Evolutionary conservation across 2,113 vertebrate species (phyloP), one percentile per base, ranked within the genome.

Genomic region (Anguilla rostrata): DNA sequence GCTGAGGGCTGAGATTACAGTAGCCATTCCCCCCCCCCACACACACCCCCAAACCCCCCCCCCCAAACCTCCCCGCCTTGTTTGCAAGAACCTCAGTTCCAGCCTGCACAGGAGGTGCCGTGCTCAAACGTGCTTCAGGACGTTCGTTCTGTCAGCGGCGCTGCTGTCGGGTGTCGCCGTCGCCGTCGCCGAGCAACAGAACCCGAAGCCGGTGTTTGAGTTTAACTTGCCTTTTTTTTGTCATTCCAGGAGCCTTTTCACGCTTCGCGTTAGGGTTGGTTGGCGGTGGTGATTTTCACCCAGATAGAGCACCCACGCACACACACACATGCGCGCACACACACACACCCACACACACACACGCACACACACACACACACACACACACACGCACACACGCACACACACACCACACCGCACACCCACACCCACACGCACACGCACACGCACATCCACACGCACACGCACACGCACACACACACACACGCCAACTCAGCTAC

Each of bases 141-240:
- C 81, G 49, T 86, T 66, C 26, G 34, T 81, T 39, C 5, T 75
- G 71, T 86, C 49, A 41, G 39, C 81, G 22, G 29, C 15, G 39
- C 78, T 80, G 4, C 60, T 34, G 26, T 29, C 34, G 71, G 26
- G 49, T 41, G 60, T 40, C 46, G 3, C 40, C 56, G 60, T 40
- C 46, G 3, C 40, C 56, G 7, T 34, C 60, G 82, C 43, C 56
- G 34, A n/a, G 39, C 63, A 53, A 83, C n/a, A 40, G 41, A 15
- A 3, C 12, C 2, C 12, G 5, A n/a, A 29, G 7, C 20, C 66
- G 40, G 12, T 5, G 88, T 84, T 86, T 85, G 78, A 91, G 89
- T 88, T 92, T 93, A 93, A 93, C 87, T 78, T 90, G 88, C 40
- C 78, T 66, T 90, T 90, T 63, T 91, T 90, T 90, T 91, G 79